These are phyloP conservation scores for Miltochrista miniata DNA, from an alignment of 2,888 invertebrate species.

Conservation along the genomic window DNA sequence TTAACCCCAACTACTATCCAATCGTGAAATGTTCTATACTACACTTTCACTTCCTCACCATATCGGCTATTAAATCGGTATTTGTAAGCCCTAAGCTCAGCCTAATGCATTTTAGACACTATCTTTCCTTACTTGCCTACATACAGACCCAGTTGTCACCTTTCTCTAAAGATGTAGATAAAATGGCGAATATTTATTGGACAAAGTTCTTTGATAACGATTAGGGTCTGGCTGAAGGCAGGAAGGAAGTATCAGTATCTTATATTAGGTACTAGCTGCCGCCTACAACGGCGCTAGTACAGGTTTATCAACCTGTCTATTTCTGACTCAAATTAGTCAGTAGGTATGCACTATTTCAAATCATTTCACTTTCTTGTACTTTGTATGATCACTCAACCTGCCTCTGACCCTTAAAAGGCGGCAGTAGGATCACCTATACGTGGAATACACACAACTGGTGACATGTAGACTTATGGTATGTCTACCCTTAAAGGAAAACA, in stretches of 20 bases:
- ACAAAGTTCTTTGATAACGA: background rate
- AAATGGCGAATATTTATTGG: constrained; percentile 3
- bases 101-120: constrained; percentile 11
- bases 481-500: no score
- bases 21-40: constrained; percentile 27
- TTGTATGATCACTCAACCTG: no score
- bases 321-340: no score
- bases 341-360: no score
- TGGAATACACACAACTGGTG: no score
- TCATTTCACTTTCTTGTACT: no score
- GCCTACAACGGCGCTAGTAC: no score
- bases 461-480: no score
- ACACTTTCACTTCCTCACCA: constrained; percentile 41
- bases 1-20: background rate
- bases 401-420: no score
- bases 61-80: constrained; percentile 32
- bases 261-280: no score
- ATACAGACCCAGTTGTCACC: constrained; percentile 18
- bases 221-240: background rate
- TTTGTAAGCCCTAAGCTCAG: constrained; percentile 16
- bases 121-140: constrained; percentile 14
- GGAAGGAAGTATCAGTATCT: background rate
- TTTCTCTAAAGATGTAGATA: constrained; percentile 23
- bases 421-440: no score
- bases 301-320: no score